Conservation (phyloP, 2,888 invertebrate species). For the Drosophila pseudotalamancana region DNA sequence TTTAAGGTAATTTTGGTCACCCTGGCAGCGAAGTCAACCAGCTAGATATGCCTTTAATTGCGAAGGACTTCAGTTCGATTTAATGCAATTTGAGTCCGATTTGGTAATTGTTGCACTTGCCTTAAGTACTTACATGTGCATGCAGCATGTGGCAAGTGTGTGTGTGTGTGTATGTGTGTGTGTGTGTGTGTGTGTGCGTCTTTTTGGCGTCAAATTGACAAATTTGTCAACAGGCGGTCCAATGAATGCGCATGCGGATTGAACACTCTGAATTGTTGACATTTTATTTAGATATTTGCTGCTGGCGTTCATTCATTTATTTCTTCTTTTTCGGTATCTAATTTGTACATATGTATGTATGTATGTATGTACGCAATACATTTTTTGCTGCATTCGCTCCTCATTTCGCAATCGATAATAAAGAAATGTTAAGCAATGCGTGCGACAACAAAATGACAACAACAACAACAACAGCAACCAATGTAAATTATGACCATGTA, state of each 20-base stretch:
- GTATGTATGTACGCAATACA: slow-evolving; percentile 44
- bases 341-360: slow-evolving; percentile 27
- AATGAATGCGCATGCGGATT: slow-evolving; percentile 62
- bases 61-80: slow-evolving; percentile 46
- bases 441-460: slow-evolving; percentile 31
- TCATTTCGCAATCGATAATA: slow-evolving; percentile 48
- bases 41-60: slow-evolving; percentile 50
- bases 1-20: slow-evolving; percentile 20
- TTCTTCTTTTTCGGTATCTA: slow-evolving; percentile 28
- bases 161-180: slow-evolving; percentile 17
- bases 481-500: slow-evolving; percentile 45
- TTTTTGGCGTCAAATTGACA: slow-evolving; percentile 59
- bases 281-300: slow-evolving; percentile 56
- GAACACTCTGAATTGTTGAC: slow-evolving; percentile 64
- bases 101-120: slow-evolving; percentile 35
- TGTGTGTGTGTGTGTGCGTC: slow-evolving; percentile 20
- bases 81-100: slow-evolving; percentile 50
- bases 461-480: slow-evolving; percentile 19
- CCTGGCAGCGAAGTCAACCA: neutral
- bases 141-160: slow-evolving; percentile 8
- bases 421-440: slow-evolving; percentile 67
- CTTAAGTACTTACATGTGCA: slow-evolving; percentile 22
- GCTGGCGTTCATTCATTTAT: neutral
- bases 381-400: slow-evolving; percentile 36
- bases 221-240: slow-evolving; percentile 62